Evolutionary conservation across 2,797 vertebrate genomes (phyloP), one percentile per base, ranked within the genome.

Genomic region (Sebastes variabilis): DNA sequence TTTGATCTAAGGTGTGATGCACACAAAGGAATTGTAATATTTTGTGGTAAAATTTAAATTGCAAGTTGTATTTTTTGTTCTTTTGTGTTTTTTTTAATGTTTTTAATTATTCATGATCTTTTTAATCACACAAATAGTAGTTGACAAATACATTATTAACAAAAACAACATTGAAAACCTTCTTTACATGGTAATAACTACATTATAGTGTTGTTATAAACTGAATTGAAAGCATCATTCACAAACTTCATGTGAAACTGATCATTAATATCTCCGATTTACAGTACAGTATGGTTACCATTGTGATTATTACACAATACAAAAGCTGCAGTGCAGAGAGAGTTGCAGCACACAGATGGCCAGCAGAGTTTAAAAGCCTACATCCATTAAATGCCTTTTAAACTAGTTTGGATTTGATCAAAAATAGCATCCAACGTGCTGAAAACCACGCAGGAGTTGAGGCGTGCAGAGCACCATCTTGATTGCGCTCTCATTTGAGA

Each of bases 291-390:
- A 0, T 65, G 18, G 6, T 52, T 52, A 32, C 10, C 7, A 22
- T 3, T 14, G 32, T n/a, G 18, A 8, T 46, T 34, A 1, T 27
- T 1, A 49, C 16, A 75, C 46, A 52, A 20, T 10, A 18, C n/a
- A 77, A 38, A 74, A 52, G 25, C 36, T 52, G 38, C 34, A 27
- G 16, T 11, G 10, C n/a, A 9, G 32, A 32, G 10, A 67, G 25
- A 34, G 62, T 54, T 22, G 52, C 36, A 42, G 77, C 36, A 77
- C 52, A 54, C 42, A 66, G 59, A 79, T 49, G 25, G 25, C 65
- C 52, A 65, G 29, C 66, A 69, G 58, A 58, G 72, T 75, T 85
- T 74, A 72, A 86, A 80, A 72, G 54, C 30, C 34, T 18, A 6
- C 46, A 16, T 75, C 49, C 66, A 79, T 84, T 70, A 72, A 16